phyloP scores from a whole-genome alignment of 2,888 invertebrate species.

The Diaphora mendica region DNA sequence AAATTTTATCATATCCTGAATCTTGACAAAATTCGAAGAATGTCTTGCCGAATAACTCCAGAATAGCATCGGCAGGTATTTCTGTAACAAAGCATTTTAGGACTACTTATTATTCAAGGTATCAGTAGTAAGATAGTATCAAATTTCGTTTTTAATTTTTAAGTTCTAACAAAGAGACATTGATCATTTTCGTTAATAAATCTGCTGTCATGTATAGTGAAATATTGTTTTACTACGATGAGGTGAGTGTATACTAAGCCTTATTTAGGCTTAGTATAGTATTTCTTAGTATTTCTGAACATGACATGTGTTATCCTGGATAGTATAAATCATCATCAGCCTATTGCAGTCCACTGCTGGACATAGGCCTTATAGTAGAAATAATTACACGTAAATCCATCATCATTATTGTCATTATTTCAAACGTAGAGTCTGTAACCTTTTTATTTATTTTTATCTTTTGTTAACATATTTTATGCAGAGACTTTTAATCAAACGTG shows the following conservation, averaged over 20 bases:
- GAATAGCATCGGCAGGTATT: conserved; percentile 95
- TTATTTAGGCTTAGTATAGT: too few species aligned
- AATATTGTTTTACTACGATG: not conserved
- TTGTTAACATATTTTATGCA: too few species aligned
- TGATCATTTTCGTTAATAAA: not conserved
- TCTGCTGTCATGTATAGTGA: not conserved
- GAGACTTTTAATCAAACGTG: too few species aligned
- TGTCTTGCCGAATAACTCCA: conserved; percentile 96
- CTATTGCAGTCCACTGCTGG: too few species aligned
- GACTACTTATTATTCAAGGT: not conserved
- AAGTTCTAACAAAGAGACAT: not conserved
- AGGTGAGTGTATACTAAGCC: not conserved
- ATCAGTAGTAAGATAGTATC: not conserved
- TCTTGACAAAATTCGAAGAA: conserved; percentile 99
- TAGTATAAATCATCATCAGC: too few species aligned
- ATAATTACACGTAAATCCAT: not conserved
- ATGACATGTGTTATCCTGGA: not conserved
- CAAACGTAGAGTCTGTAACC: not conserved
- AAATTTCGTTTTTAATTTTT: not conserved
- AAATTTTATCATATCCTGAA: conserved; percentile 98
- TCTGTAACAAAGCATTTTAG: conserved; percentile 84
- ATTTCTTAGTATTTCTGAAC: too few species aligned
- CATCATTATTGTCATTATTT: not conserved
- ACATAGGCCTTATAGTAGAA: too few species aligned
- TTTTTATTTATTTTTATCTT: too few species aligned